Evolutionary conservation across 2,888 invertebrate genomes (phyloP).

Genomic region (Drepana falcataria): DNA sequence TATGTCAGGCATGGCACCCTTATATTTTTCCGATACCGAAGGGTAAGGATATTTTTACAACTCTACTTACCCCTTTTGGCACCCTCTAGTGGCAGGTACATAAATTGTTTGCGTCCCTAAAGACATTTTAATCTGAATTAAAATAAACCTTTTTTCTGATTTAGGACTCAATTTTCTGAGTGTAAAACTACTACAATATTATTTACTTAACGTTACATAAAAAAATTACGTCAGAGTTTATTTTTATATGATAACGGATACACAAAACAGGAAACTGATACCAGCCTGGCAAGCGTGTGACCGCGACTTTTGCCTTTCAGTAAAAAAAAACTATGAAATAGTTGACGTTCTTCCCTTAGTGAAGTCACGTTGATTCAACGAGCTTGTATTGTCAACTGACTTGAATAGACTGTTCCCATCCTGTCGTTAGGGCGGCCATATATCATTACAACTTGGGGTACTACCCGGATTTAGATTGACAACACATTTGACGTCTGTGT

Average conservation of each 20-base stretch:
- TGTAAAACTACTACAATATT: too few relatives aligned
- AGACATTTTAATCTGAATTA: too few relatives aligned
- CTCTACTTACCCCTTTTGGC: too few relatives aligned
- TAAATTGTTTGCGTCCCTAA: too few relatives aligned
- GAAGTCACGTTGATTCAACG: conserved; percentile 39
- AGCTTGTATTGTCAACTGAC: conserved; percentile 41
- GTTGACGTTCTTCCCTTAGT: conserved; percentile 23
- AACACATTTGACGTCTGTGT: conserved; percentile 1
- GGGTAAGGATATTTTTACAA: too few relatives aligned
- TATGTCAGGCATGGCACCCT: too few relatives aligned
- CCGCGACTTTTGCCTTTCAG: background rate
- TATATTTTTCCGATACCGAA: too few relatives aligned
- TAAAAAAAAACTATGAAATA: conserved; percentile 11
- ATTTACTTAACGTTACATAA: too few relatives aligned
- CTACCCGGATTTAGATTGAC: conserved; percentile 1
- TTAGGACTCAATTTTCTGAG: too few relatives aligned
- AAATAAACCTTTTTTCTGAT: too few relatives aligned
- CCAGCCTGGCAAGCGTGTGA: background rate
- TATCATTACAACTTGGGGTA: conserved; percentile 10
- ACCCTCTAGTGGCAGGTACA: too few relatives aligned
- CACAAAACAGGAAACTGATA: background rate
- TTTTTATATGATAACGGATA: background rate
- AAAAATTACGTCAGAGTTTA: too few relatives aligned
- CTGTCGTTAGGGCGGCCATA: conserved; percentile 24
- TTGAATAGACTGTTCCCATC: conserved; percentile 42